Evolutionary conservation across 2,113 vertebrate species (phyloP), one percentile per base, ranked within the genome.

Genomic region (Limnothrissa miodon): DNA sequence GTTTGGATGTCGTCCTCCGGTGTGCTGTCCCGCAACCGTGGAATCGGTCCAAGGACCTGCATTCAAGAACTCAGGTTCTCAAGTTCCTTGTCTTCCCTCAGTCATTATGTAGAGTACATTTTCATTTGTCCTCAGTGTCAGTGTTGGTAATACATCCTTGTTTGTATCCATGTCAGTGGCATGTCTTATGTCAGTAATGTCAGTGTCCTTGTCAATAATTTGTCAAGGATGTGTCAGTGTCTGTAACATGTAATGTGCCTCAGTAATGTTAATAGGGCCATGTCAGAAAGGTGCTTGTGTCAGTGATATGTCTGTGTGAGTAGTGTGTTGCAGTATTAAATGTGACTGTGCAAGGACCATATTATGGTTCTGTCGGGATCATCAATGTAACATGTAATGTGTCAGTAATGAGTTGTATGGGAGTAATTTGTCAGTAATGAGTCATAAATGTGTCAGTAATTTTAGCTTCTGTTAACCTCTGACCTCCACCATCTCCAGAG

Each of bases 1-100:
- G 97, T 97, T 45, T 90, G 90, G 33, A 83, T 78, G 79, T 98
- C 96, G 80, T 99, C 97, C 82, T 98, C 96, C 0, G 94, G 88
- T 23, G 92, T 94, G 81, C 96, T 95, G 85, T 96, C 96, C 83
- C 91, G 93, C 86, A 99, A 87, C 13, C 79, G 2, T 0, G 96
- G 95, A 85, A 94, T 95, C 87, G 93, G 62, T 1, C 97, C 97
- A 86, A 98, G 90, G n/a, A 96, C 95, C 97, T 98, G 90, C 23
- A 84, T 11, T 39, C 78, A 83, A 84, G 17, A 46, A 78, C 0
- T 33, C 4, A 25, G 53, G 25, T 70, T 59, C 19, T 9, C 19
- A 39, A 1, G 13, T 29, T 29, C 66, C 15, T 56, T 74, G 66
- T 74, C 13, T 74, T 33, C 10, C 29, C 15, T 70, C 5, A n/a